Evolutionary conservation across 2,888 invertebrate species (phyloP), one percentile per base, ranked within the genome.

Genomic region (Trichacis sp.): DNA sequence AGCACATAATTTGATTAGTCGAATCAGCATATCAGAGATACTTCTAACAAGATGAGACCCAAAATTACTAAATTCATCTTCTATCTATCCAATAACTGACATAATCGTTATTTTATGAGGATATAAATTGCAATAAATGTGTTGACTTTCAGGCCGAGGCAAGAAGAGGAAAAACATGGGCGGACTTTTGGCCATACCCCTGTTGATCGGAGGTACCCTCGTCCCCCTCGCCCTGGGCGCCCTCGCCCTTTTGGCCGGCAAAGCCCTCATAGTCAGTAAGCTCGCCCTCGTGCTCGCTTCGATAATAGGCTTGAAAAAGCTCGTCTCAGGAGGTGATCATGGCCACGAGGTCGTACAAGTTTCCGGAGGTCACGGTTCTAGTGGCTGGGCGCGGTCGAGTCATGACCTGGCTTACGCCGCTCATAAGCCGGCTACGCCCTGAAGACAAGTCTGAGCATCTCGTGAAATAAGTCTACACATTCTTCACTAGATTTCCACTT

Each of bases 201-300:
- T 94, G 64, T 87, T 94, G 71, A 89, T 94, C 69, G 92, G 92
- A 59, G 94, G 93, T 53, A 93, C 93, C 75, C 85, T 94, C 80
- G 90, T 94, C 40, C 94, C 94, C 3, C 85, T 95, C 52, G 94
- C 94, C 1, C 90, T 94, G 64, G 94, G 94, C 60, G 93, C 93
- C 6, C 83, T 95, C 19, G 93, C 94, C 15, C 87, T 95, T 50
- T 82, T 94, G 55, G 94, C 94, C 42, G 94, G 94, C 72, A 95
- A 95, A 84, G 94, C 94, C 40, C 85, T 94, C 68, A 94, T 94
- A 73, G 92, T 94, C 47, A 93, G 93, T 69, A 94, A 94, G 80
- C 85, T 94, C 72, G 94, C 94, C 0, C 84, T 94, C 53, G 93
- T 94, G 0, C 85, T 94, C 49, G 93, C 94, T 61, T 92, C 91